phyloP scores from a whole-genome alignment of 2,113 vertebrate genomes.

The Choloepus hoffmanni region DNA sequence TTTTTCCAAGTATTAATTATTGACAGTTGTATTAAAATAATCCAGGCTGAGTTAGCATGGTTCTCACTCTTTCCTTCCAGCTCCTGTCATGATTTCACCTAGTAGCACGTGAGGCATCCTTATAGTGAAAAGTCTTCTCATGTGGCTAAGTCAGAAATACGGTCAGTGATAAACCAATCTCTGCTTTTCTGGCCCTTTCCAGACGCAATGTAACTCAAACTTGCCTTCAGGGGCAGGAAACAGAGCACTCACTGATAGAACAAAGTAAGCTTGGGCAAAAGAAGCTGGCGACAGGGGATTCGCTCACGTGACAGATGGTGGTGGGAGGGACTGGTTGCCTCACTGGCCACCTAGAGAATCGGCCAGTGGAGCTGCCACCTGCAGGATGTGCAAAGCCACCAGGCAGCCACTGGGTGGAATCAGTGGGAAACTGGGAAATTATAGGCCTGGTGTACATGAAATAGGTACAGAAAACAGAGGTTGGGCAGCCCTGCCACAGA shows the following conservation, averaged over 20 bases:
- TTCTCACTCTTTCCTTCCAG: background rate
- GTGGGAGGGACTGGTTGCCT: background rate
- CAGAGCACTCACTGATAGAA: conserved; percentile 1
- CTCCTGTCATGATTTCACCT: background rate
- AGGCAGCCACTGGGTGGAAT: rapidly evolving
- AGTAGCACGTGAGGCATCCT: background rate
- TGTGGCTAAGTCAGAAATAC: background rate
- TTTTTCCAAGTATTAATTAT: background rate
- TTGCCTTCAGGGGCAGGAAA: conserved; percentile 46
- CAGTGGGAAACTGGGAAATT: background rate
- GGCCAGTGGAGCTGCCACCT: background rate
- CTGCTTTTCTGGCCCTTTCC: conserved; percentile 3
- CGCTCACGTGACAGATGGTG: background rate
- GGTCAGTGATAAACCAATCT: background rate
- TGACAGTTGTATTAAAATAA: background rate
- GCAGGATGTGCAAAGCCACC: too few species aligned
- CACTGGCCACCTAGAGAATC: too few species aligned
- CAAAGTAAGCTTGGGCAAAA: background rate
- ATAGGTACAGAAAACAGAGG: background rate
- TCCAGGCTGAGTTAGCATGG: background rate
- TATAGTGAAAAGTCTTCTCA: background rate
- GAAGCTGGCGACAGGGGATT: background rate
- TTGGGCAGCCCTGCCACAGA: background rate
- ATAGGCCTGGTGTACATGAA: background rate
- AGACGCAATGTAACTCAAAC: background rate